Percentiles rank a stretch among this genome's conserved stretches.
Evolutionary conservation across 2,888 invertebrate genomes (phyloP).

Genomic region (Anagyrus pseudococci): DNA sequence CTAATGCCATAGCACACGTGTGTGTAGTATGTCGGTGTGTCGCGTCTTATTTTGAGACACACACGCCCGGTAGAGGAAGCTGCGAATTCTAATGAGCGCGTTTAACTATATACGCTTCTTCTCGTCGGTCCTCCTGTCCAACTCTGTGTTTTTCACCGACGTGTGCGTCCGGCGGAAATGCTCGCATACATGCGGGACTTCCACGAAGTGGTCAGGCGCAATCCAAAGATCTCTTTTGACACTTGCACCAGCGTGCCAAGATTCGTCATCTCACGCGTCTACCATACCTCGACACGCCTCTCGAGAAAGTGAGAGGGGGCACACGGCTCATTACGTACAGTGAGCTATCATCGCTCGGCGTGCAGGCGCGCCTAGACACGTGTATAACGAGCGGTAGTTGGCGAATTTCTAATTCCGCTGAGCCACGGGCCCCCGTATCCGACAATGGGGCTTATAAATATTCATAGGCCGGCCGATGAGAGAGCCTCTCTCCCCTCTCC

Average conservation of each 20-base stretch:
- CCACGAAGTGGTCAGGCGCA: too few relatives aligned
- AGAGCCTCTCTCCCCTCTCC: not conserved
- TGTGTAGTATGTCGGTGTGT: too few relatives aligned
- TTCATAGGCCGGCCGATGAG: not conserved
- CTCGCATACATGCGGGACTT: too few relatives aligned
- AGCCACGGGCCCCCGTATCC: not conserved
- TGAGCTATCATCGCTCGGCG: constrained; percentile 17
- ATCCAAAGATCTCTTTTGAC: not conserved
- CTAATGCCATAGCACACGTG: not conserved
- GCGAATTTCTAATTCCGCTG: not conserved
- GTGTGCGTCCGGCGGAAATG: too few relatives aligned
- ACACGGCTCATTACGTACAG: constrained; percentile 2
- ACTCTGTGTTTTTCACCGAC: too few relatives aligned
- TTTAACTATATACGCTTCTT: too few relatives aligned
- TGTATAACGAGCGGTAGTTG: not conserved
- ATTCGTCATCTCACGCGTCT: not conserved
- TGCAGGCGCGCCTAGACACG: too few relatives aligned
- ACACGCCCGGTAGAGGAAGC: too few relatives aligned
- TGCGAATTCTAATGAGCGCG: too few relatives aligned
- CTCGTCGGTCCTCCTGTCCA: too few relatives aligned
- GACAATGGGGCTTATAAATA: not conserved
- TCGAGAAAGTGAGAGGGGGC: not conserved
- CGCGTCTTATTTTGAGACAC: too few relatives aligned
- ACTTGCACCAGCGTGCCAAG: too few relatives aligned
- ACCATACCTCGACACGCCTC: not conserved